phyloP scores from a whole-genome alignment of 1,140 invertebrate genomes.

The Papilio xuthus region DNA sequence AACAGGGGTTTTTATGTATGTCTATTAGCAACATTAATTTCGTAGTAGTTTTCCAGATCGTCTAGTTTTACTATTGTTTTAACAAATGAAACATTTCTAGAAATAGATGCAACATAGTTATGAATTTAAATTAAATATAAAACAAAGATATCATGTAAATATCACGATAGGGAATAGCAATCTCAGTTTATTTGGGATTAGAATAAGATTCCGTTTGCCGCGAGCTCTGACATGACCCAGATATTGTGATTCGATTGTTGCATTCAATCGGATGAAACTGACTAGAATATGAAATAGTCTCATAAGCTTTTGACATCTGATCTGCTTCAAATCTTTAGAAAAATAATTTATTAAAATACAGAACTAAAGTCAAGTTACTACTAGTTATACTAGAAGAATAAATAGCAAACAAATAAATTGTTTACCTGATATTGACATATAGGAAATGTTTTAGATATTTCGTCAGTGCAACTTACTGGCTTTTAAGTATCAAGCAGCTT shows the following conservation, averaged over 20 bases:
- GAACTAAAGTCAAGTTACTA: too few relatives aligned
- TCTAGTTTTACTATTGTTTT: too few relatives aligned
- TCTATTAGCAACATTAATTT: too few relatives aligned
- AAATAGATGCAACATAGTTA: neutral
- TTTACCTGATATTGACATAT: too few relatives aligned
- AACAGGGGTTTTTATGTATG: too few relatives aligned
- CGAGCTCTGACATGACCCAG: neutral
- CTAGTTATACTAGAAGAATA: too few relatives aligned
- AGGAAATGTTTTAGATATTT: too few relatives aligned
- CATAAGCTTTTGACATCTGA: neutral
- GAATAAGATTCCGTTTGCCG: neutral
- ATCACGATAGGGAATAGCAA: neutral
- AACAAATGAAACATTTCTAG: too few relatives aligned
- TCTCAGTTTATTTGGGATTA: slow-evolving; percentile 7
- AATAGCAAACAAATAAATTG: too few relatives aligned
- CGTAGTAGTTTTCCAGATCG: too few relatives aligned
- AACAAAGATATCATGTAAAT: neutral
- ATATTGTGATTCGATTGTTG: neutral
- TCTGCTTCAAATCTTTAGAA: neutral
- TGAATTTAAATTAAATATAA: neutral
- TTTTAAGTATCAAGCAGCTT: too few relatives aligned
- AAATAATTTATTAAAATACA: neutral
- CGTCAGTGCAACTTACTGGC: too few relatives aligned
- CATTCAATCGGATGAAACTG: neutral
- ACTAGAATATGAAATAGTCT: neutral